Evolutionary conservation across 30 jellyfish, hydroid and myxozoan species (phyloP).

Genomic region (Aurelia sp.): DNA sequence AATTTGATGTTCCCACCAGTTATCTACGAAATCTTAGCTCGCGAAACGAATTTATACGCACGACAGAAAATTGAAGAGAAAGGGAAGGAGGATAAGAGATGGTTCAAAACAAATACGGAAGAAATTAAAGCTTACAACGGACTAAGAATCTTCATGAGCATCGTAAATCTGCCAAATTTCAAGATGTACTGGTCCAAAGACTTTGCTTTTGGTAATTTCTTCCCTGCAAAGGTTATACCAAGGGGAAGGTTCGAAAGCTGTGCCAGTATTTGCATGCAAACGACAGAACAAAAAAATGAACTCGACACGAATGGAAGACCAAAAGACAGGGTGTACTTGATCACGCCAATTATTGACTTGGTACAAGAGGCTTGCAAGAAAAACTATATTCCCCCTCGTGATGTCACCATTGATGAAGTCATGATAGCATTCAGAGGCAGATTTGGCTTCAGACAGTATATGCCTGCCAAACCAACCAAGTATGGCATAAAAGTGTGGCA

Average conservation of each 20-base stretch:
- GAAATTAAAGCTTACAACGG: neutral
- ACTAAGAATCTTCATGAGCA: neutral
- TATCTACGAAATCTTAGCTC: neutral
- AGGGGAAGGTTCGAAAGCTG: slow-evolving; percentile 2
- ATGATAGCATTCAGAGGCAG: slow-evolving; percentile 83
- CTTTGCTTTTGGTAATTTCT: slow-evolving; percentile 4
- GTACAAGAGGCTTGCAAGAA: slow-evolving; percentile 14
- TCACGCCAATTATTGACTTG: neutral
- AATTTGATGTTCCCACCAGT: neutral
- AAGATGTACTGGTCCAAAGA: slow-evolving; percentile 7
- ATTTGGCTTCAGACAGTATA: slow-evolving; percentile 70
- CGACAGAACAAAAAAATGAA: slow-evolving; percentile 1
- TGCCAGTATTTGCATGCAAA: neutral
- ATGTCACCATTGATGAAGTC: slow-evolving; percentile 74
- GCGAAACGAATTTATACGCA: neutral
- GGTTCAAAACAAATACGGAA: neutral
- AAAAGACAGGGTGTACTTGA: neutral
- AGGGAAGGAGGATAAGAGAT: neutral
- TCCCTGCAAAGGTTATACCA: neutral
- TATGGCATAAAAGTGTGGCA: slow-evolving; percentile 82
- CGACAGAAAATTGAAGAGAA: neutral
- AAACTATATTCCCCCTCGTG: slow-evolving; percentile 41
- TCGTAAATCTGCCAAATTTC: neutral
- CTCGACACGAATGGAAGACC: neutral
- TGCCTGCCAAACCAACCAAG: slow-evolving; percentile 82